phyloP scores from a whole-genome alignment of 2,797 vertebrate genomes.

The Pseudomugil tenellus region DNA sequence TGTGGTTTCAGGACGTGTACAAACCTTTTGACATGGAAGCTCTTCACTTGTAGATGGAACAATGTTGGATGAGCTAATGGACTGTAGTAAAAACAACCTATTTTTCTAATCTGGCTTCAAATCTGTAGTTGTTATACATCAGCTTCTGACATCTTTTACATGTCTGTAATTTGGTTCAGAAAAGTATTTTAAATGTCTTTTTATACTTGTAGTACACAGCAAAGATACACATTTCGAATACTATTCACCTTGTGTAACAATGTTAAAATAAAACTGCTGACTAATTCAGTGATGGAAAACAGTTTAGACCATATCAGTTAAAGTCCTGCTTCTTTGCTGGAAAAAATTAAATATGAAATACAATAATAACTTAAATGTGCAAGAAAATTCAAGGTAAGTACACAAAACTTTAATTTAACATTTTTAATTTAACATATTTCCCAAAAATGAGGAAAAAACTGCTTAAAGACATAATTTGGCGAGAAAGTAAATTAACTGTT shows the following conservation, averaged over 20 bases:
- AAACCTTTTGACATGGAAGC: neutral
- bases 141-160: slow-evolving; percentile 18
- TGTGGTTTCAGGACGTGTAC: slow-evolving; percentile 7
- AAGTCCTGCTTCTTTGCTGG: neutral
- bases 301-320: neutral
- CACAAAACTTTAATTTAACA: slow-evolving; percentile 85
- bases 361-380: neutral
- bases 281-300: neutral
- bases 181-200: slow-evolving; percentile 39
- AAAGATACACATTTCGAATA: slow-evolving; percentile 25
- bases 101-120: slow-evolving; percentile 5
- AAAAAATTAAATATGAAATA: neutral
- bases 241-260: slow-evolving; percentile 21
- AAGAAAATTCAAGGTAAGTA: slow-evolving; percentile 24
- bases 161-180: slow-evolving; percentile 23
- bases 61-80: neutral
- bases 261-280: slow-evolving; percentile 30
- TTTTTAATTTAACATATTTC: no score
- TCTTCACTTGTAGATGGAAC: slow-evolving; percentile 19
- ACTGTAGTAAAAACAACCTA: slow-evolving; percentile 8
- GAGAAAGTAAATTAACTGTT: slow-evolving; percentile 91
- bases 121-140: slow-evolving; percentile 8
- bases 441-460: slow-evolving; percentile 91
- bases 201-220: slow-evolving; percentile 38
- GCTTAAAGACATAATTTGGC: slow-evolving; percentile 89